Percentiles rank a stretch among this genome's conserved stretches.
Evolutionary conservation across 1,140 invertebrate genomes (phyloP).

Genomic region (Ceratina japonica): DNA sequence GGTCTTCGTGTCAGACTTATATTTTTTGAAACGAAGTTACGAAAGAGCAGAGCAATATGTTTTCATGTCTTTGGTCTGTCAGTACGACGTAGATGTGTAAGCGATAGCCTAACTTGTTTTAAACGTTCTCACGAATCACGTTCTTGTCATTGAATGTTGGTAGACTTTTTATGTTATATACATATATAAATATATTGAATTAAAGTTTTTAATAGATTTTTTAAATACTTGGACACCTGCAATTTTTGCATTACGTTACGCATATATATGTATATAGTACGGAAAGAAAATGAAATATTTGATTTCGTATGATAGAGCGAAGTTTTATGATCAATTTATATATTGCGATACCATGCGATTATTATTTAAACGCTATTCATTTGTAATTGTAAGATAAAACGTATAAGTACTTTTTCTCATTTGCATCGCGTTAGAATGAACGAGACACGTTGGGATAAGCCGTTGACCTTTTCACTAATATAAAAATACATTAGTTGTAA

Average conservation of each 20-base stretch:
- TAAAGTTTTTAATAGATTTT: conserved; percentile 28
- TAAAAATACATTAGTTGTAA: conserved; percentile 61
- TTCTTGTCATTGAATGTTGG: conserved; percentile 43
- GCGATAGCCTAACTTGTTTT: conserved; percentile 66
- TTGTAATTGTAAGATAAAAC: conserved; percentile 49
- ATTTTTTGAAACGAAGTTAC: conserved; percentile 73
- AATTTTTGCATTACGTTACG: conserved; percentile 35
- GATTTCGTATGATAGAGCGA: conserved; percentile 16
- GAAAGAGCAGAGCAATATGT: conserved; percentile 68
- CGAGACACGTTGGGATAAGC: conserved; percentile 52
- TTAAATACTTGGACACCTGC: conserved; percentile 26
- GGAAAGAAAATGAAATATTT: conserved; percentile 20
- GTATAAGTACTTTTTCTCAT: conserved; percentile 58
- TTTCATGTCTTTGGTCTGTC: conserved; percentile 65
- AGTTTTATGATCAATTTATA: conserved; percentile 46
- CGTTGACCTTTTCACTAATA: conserved; percentile 53
- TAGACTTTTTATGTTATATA: conserved; percentile 4
- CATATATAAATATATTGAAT: conserved; percentile 33
- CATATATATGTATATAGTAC: conserved; percentile 51
- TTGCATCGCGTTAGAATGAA: conserved; percentile 31
- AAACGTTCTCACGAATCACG: conserved; percentile 60
- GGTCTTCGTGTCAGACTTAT: conserved; percentile 73
- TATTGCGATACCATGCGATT: conserved; percentile 37
- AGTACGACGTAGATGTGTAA: conserved; percentile 62
- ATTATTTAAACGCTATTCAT: conserved; percentile 49